Percentiles rank a stretch among this genome's conserved stretches.
These are phyloP conservation scores for Halcyon leucocephala DNA, from an alignment of 2,797 vertebrate genomes.

Conservation along the genomic window DNA sequence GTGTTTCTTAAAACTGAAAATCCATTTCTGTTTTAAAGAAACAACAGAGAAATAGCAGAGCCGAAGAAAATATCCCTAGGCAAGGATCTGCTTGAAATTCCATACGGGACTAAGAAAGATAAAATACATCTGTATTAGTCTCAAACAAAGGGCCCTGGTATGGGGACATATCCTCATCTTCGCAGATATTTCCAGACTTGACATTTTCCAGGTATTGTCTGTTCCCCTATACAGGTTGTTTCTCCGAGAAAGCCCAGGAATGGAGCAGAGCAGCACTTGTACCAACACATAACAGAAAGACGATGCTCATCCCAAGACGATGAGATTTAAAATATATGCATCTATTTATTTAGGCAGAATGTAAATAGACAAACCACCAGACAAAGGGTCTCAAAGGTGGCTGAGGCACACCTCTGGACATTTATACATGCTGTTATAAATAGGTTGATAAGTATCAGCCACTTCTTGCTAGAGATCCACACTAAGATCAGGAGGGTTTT, in stretches of 20 bases:
- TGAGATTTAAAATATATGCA: neutral
- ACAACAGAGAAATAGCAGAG: neutral
- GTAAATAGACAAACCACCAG: neutral
- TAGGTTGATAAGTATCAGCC: neutral
- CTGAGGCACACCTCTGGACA: neutral
- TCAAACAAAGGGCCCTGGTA: neutral
- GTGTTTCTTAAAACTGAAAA: neutral
- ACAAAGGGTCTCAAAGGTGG: neutral
- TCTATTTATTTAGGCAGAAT: neutral
- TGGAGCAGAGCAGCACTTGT: neutral
- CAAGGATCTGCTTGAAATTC: neutral
- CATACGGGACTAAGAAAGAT: neutral
- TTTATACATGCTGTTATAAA: neutral
- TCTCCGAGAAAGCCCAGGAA: neutral
- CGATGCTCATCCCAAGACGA: neutral
- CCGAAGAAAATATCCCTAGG: slow-evolving; percentile 10
- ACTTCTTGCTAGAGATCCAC: neutral
- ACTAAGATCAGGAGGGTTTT: accelerated
- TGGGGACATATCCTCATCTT: neutral
- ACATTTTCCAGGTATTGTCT: neutral
- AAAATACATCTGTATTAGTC: neutral
- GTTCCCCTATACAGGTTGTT: neutral
- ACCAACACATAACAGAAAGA: neutral
- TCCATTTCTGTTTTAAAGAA: neutral
- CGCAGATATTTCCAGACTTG: neutral